These are phyloP conservation scores for Maconellicoccus hirsutus DNA, from an alignment of 1,140 invertebrate genomes.

Conservation along the genomic window DNA sequence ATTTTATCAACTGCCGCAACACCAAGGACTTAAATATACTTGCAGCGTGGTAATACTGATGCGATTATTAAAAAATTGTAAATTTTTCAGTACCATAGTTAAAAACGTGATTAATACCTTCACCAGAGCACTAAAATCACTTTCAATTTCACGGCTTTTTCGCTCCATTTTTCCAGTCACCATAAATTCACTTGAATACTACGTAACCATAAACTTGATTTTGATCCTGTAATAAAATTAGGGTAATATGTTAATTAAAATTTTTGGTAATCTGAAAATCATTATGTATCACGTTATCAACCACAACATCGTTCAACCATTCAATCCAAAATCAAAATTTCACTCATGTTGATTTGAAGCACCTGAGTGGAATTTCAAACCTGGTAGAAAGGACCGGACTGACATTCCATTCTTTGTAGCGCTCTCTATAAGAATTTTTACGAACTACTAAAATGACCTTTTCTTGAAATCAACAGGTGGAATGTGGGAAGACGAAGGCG, in stretches of 20 bases:
- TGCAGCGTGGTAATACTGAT: neutral
- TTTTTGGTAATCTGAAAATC: no score
- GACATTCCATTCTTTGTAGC: neutral
- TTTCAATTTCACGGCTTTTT: neutral
- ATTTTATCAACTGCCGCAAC: neutral
- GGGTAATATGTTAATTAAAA: neutral
- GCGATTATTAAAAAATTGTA: neutral
- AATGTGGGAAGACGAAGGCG: neutral
- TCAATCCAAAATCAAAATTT: no score
- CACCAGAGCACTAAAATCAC: neutral
- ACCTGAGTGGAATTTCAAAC: neutral
- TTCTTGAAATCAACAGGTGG: neutral
- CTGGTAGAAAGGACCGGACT: neutral
- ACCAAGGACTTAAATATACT: neutral
- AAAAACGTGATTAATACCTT: constrained; percentile 9
- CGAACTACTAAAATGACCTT: neutral
- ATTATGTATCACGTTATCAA: no score
- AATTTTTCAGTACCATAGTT: neutral
- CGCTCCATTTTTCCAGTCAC: neutral
- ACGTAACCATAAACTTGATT: neutral
- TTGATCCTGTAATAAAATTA: neutral
- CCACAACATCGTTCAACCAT: no score
- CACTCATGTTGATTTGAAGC: neutral
- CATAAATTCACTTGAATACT: neutral
- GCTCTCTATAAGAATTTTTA: neutral